Conservation (phyloP, 2,797 vertebrate genomes). For the Kryptopterus vitreolus region DNA sequence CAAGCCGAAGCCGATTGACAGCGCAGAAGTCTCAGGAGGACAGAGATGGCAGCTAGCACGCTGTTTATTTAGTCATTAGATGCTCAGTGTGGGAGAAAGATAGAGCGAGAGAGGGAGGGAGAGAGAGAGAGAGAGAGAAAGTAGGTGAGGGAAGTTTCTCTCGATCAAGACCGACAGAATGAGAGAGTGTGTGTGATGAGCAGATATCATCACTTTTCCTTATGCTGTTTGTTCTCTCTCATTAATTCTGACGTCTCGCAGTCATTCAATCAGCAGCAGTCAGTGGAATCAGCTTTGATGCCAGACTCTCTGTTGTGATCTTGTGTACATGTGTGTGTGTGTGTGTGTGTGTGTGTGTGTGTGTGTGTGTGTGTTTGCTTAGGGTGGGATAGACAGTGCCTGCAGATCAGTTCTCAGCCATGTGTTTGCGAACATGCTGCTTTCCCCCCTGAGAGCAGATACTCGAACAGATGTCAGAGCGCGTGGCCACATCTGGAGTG, state of each 20-base stretch:
- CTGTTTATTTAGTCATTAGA: constrained; percentile 46
- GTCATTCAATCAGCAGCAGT: constrained; percentile 32
- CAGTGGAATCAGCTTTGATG: constrained; percentile 22
- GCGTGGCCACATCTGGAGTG: constrained; percentile 59
- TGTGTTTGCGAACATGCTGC: constrained; percentile 48
- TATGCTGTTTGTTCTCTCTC: constrained; percentile 35
- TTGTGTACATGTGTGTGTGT: constrained; percentile 1
- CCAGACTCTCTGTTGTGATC: constrained; percentile 13
- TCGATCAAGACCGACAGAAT: constrained; percentile 22
- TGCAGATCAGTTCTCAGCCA: constrained; percentile 33
- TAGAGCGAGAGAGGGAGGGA: not conserved
- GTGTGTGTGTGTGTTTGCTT: constrained; percentile 8
- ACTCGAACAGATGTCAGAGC: constrained; percentile 54
- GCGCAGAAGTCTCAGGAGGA: constrained; percentile 35
- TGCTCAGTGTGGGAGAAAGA: constrained; percentile 30
- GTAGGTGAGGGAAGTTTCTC: constrained; percentile 38
- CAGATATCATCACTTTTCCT: constrained; percentile 25
- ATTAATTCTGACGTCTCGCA: constrained; percentile 36
- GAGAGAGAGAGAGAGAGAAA: not conserved
- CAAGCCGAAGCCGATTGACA: constrained; percentile 24
- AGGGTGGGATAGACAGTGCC: constrained; percentile 28
- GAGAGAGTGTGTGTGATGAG: constrained; percentile 35
- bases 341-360: constrained; percentile 13
- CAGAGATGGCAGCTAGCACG: constrained; percentile 31
- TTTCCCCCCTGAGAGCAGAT: constrained; percentile 47